Conservation (phyloP, 2,113 vertebrate species). For the Petrocephalus microphthalmus region DNA sequence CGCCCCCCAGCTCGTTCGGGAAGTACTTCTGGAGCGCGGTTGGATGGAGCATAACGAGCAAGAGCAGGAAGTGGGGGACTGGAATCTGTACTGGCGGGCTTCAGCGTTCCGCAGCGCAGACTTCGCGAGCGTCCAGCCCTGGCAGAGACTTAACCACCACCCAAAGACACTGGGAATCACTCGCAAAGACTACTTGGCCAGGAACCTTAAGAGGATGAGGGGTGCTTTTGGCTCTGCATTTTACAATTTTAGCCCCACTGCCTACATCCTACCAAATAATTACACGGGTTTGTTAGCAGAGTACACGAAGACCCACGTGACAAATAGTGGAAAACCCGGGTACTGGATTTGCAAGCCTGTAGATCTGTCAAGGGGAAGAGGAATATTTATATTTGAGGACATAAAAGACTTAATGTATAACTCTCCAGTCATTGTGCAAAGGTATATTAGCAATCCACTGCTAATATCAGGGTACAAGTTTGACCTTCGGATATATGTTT, state of each 20-base stretch:
- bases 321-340: conserved; percentile 22
- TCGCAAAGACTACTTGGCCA: conserved; percentile 69
- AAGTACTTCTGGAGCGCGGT: conserved; percentile 68
- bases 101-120: conserved; percentile 55
- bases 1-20: conserved; percentile 55
- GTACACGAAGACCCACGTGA: conserved; percentile 50
- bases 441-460: conserved; percentile 67
- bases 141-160: conserved; percentile 74
- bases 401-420: conserved; percentile 64
- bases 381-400: conserved; percentile 70
- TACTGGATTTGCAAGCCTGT: conserved; percentile 76
- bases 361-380: conserved; percentile 64
- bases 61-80: conserved; percentile 51
- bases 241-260: conserved; percentile 64
- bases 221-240: conserved; percentile 50
- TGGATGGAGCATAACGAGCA: conserved; percentile 61
- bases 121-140: conserved; percentile 57
- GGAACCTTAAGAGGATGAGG: conserved; percentile 62
- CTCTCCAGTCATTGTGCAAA: conserved; percentile 60
- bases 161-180: conserved; percentile 64
- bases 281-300: conserved; percentile 62
- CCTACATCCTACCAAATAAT: conserved; percentile 68
- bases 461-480: conserved; percentile 73
- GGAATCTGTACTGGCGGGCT: conserved; percentile 68
- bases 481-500: conserved; percentile 72